Evolutionary conservation across 2,888 invertebrate species (phyloP), one percentile per base, ranked within the genome.

Genomic region (Lasioglossum figueresi): DNA sequence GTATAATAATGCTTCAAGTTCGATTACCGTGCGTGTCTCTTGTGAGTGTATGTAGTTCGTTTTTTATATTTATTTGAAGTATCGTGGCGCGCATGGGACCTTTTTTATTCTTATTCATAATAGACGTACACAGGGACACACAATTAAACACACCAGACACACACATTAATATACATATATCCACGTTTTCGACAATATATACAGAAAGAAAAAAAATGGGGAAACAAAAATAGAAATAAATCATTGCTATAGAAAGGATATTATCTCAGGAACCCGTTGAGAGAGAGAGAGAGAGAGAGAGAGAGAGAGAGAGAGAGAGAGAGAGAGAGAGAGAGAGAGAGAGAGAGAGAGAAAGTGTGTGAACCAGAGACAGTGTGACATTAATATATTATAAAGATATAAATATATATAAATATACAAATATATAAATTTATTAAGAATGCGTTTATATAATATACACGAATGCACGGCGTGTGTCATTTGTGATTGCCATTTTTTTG

Each of bases 191-290:
- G 73, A 73, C 73, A 73, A 63, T 71, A 80, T 83, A 52, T 80
- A 63, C 23, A n/a, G 12, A 70, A 12, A 14, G n/a, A 70, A 40
- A 40, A 37, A 43, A 40, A 70, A 37, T 5, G n/a, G 40, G 23
- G 70, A 70, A 74, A 73, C 19, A 71, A 71, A 70, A 63, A 12
- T 73, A 79, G 79, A 8, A 70, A 56, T 63, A 37, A 80, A 77
- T 80, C 68, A 27, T 77, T 80, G 73, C 48, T 82, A 85, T 83
- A 87, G 70, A 88, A 86, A 80, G 84, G 84, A 89, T 87, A 85
- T 89, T 88, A 84, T 86, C 91, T 89, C 91, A 90, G 89, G 91
- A 88, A 88, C 52, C 78, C 82, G 76, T 83, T 45, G 72, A 81
- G 40, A 79, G 76, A 74, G 76, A 82, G 76, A 63, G 81, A 88